A percentile compares a stretch with the other conserved stretches of the same genome.
Evolutionary conservation across 2,888 invertebrate genomes (phyloP).

Genomic region (Nomada flava): DNA sequence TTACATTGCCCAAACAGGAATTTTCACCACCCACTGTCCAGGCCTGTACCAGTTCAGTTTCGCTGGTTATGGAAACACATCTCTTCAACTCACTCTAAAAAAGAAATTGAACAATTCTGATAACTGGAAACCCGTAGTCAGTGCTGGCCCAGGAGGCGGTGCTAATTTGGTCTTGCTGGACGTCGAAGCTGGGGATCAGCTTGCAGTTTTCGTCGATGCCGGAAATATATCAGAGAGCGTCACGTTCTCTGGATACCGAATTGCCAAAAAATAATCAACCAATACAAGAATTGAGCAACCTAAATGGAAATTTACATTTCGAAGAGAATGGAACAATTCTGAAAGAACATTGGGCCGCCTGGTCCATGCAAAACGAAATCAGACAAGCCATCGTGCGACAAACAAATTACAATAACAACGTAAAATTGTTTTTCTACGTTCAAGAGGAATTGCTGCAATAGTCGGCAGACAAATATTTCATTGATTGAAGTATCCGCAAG

Average conservation of each 20-base stretch:
- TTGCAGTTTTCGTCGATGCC: conserved; percentile 81
- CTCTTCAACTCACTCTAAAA: conserved; percentile 79
- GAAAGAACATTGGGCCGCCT: not conserved
- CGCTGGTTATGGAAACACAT: conserved; percentile 81
- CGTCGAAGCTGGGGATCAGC: conserved; percentile 82
- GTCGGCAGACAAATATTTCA: not conserved
- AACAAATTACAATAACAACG: not conserved
- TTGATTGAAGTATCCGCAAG: not conserved
- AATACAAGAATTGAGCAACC: not conserved
- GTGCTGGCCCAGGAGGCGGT: conserved; percentile 79
- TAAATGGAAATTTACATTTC: not conserved
- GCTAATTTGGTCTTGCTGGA: conserved; percentile 81
- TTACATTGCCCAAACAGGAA: conserved; percentile 83
- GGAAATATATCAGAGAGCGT: conserved; percentile 77
- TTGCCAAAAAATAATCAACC: conserved; percentile 80
- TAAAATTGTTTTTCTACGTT: not conserved
- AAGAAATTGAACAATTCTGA: conserved; percentile 77
- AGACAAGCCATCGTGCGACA: too few relatives aligned
- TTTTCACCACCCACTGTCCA: conserved; percentile 84
- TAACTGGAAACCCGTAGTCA: conserved; percentile 76
- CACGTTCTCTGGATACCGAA: conserved; percentile 82
- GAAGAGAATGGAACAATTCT: not conserved
- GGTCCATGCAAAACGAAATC: not conserved
- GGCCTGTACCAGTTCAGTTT: conserved; percentile 85
- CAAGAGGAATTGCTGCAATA: not conserved